phyloP scores from a whole-genome alignment of 1,140 invertebrate species.

The Drosophila arizonae region DNA sequence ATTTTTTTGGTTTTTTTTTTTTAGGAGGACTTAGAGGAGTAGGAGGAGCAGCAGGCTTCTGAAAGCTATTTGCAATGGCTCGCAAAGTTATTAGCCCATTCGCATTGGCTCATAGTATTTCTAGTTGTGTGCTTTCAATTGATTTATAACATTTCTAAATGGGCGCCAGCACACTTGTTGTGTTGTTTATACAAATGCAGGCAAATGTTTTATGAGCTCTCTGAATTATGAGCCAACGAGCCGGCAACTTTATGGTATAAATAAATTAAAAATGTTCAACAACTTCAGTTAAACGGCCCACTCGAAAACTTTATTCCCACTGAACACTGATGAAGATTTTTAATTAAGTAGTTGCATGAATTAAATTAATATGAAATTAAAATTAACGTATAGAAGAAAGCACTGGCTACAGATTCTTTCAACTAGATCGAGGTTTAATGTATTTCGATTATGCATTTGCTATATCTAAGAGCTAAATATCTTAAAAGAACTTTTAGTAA shows the following conservation, averaged over 20 bases:
- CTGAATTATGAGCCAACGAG: slow-evolving; percentile 24
- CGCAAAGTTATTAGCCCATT: slow-evolving; percentile 67
- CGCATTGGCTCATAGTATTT: slow-evolving; percentile 61
- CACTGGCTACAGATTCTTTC: too few species aligned
- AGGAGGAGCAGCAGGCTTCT: neutral
- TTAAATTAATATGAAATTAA: too few species aligned
- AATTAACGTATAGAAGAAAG: too few species aligned
- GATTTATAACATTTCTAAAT: slow-evolving; percentile 54
- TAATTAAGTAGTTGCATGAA: too few species aligned
- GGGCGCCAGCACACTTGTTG: slow-evolving; percentile 25
- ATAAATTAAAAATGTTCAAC: slow-evolving; percentile 21
- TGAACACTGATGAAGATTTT: too few species aligned
- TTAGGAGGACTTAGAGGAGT: neutral
- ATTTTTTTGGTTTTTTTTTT: neutral
- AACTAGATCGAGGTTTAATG: too few species aligned
- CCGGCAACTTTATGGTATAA: neutral
- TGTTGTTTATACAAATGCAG: slow-evolving; percentile 36
- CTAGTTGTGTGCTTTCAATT: slow-evolving; percentile 56
- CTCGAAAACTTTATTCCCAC: too few species aligned
- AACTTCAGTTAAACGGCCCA: slow-evolving; percentile 10
- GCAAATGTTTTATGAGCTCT: slow-evolving; percentile 31
- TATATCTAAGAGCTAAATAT: too few species aligned
- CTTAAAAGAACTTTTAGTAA: neutral
- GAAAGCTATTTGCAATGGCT: slow-evolving; percentile 45
- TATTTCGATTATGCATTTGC: too few species aligned